phyloP scores from a whole-genome alignment of 2,888 invertebrate genomes.

The Cantharis lateralis region DNA sequence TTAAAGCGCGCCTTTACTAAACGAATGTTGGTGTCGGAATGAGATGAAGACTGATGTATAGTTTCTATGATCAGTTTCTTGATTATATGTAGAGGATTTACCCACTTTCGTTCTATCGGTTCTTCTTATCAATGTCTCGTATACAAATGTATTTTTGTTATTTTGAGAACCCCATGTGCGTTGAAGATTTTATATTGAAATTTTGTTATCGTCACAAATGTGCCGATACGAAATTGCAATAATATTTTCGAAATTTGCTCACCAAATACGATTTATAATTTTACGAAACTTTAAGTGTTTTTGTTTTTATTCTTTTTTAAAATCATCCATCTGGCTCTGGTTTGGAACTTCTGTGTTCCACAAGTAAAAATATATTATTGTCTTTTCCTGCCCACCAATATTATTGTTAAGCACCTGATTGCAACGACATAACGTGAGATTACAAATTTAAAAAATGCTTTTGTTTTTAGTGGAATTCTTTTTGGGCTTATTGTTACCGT shows the following conservation, averaged over 20 bases:
- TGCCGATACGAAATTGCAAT: neutral
- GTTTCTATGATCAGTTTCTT: constrained; percentile 23
- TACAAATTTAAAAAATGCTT: neutral
- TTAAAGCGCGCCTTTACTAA: constrained; percentile 12
- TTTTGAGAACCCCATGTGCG: neutral
- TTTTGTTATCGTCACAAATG: neutral
- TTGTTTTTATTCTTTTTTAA: neutral
- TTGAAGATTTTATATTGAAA: neutral
- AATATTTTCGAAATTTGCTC: neutral
- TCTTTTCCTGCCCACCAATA: too few relatives aligned
- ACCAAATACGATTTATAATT: neutral
- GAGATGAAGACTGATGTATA: constrained; percentile 21
- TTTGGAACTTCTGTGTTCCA: too few relatives aligned
- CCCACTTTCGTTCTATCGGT: constrained; percentile 25
- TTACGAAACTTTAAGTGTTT: neutral
- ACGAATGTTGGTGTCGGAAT: constrained; percentile 18
- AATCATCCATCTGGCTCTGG: too few relatives aligned
- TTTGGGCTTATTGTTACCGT: neutral
- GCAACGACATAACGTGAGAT: neutral
- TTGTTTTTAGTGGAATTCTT: neutral
- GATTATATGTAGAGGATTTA: constrained; percentile 20
- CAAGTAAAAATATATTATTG: too few relatives aligned
- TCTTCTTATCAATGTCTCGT: constrained; percentile 7
- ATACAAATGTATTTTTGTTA: neutral
- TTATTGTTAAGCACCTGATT: neutral